Conservation (phyloP, 2,888 invertebrate species). For the Pedicia rivosa region DNA sequence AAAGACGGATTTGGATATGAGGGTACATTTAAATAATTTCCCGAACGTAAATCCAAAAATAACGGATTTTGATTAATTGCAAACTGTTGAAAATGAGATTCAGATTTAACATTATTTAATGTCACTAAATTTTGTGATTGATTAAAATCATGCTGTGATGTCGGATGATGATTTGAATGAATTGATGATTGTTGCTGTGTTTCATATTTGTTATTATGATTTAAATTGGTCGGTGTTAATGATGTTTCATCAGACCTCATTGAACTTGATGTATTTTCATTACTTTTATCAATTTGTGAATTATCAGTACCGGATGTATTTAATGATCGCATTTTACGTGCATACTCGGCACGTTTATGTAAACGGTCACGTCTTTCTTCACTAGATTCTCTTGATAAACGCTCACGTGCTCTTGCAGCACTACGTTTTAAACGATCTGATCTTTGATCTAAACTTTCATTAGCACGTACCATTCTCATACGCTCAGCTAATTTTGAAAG, state of each 20-base stretch:
- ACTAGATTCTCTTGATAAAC: slow-evolving; percentile 25
- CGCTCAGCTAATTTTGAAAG: slow-evolving; percentile 28
- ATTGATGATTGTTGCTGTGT: background rate
- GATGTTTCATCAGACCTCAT: background rate
- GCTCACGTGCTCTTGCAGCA: slow-evolving; percentile 27
- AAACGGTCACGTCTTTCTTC: slow-evolving; percentile 30
- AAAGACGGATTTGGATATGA: slow-evolving; percentile 4
- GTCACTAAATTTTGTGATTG: slow-evolving; percentile 3
- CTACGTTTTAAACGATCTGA: slow-evolving; percentile 27
- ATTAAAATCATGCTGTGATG: background rate
- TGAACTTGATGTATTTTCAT: background rate
- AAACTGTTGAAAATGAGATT: slow-evolving; percentile 1
- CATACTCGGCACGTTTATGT: slow-evolving; percentile 31
- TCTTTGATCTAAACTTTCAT: slow-evolving; percentile 27
- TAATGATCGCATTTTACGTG: slow-evolving; percentile 32
- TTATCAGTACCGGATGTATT: slow-evolving; percentile 10
- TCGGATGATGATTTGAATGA: background rate
- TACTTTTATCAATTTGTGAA: too few relatives aligned
- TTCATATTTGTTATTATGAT: background rate
- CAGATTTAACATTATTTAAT: slow-evolving; percentile 2
- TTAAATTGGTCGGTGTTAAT: background rate
- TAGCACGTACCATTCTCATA: slow-evolving; percentile 29
- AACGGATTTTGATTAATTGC: slow-evolving; percentile 3
- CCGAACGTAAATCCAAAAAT: slow-evolving; percentile 3
- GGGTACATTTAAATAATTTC: slow-evolving; percentile 4